Evolutionary conservation across 1,140 invertebrate species (phyloP), one percentile per base, ranked within the genome.

Genomic region (Macrosteles quadrilineatus): DNA sequence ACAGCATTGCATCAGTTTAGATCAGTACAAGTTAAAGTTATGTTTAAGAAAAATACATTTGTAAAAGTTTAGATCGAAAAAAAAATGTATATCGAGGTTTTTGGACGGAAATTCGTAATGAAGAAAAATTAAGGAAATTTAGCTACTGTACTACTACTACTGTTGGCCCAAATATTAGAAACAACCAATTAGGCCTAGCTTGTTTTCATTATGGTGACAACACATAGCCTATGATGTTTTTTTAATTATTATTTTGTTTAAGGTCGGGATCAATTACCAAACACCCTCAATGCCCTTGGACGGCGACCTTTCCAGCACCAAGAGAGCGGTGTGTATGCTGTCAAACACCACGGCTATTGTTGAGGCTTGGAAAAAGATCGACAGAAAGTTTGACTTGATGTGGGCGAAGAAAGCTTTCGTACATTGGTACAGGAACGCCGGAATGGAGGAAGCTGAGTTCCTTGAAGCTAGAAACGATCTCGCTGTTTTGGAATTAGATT

Each of bases 361-460:
- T 62, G 89, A 91, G 76, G 90, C 90, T n/a, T 93, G 90, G 90
- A 87, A 87, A 45, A 84, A 89, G 72, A 80, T 92, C 59, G 89
- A 93, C 78, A 88, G 91, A 76, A 94, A 94, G 80, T 94, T 93
- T 78, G 91, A 93, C 77, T 79, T 92, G 66, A 92, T 86, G 91
- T 93, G 91, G 82, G 88, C 89, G 78, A 94, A 94, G 84, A 83
- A 91, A 72, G 91, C 91, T 55, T 94, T 93, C 77, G 90, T 93
- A 27, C 91, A 93, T 78, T 94, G 91, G 91, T 91, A 91, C 76
- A 90, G 94, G 23, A 90, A 91, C 72, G 91, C 94, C 84, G 91
- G 91, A 78, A 93, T 93, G 91, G 91, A 93, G 79, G 90, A 93
- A 80, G 85, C 83, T 11, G 87, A 89, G 76, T 87, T 88, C 72